Evolutionary conservation across 2,113 vertebrate species (phyloP).

Genomic region (Natator depressus): DNA sequence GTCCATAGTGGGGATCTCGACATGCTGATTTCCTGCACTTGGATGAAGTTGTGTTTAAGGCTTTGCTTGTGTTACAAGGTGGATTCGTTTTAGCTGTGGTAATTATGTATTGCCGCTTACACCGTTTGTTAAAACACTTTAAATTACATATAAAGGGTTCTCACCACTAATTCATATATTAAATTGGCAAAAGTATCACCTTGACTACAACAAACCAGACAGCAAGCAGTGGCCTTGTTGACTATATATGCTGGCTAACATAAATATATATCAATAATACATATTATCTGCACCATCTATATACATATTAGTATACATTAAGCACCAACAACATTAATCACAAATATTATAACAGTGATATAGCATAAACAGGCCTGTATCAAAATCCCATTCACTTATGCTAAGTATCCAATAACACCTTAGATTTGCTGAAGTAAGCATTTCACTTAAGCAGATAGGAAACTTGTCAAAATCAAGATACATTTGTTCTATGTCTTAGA

Average conservation of each 20-base stretch:
- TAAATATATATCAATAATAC: not conserved
- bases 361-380: too few species aligned
- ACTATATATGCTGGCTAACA: not conserved
- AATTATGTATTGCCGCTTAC: not conserved
- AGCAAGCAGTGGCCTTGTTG: not conserved
- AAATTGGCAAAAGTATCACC: not conserved
- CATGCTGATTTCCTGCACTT: not conserved
- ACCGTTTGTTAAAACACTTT: not conserved
- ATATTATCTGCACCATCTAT: not conserved
- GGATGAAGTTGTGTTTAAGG: not conserved
- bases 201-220: not conserved
- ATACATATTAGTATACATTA: too few species aligned
- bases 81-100: not conserved
- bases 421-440: too few species aligned
- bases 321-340: too few species aligned
- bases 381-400: too few species aligned
- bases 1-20: not conserved
- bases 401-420: too few species aligned
- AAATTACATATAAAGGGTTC: not conserved
- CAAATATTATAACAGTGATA: too few species aligned
- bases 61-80: not conserved
- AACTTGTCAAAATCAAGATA: too few species aligned
- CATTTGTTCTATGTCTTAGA: too few species aligned
- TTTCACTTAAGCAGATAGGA: too few species aligned
- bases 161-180: not conserved